Percentiles rank a stretch among this genome's conserved stretches.
Evolutionary conservation across 1,140 invertebrate species (phyloP).

Genomic region (Oppia nitens): DNA sequence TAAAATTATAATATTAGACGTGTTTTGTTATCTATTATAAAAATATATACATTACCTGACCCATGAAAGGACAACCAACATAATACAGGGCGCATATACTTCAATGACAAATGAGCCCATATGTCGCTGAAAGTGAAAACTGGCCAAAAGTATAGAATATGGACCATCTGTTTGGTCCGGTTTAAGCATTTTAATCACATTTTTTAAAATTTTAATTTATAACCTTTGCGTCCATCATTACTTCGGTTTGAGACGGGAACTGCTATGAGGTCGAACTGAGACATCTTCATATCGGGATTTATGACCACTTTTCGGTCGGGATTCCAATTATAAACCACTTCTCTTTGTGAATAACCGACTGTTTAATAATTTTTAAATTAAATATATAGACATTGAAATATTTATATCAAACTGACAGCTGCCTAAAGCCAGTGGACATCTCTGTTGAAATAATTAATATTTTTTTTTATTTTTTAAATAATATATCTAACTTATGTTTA

Average conservation of each 20-base stretch:
- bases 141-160: constrained; percentile 31
- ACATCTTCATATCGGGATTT: constrained; percentile 68
- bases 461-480: not conserved
- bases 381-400: not conserved
- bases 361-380: not conserved
- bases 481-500: constrained; percentile 2
- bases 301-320: constrained; percentile 61
- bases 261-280: constrained; percentile 76
- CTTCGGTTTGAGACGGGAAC: constrained; percentile 48
- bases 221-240: not conserved
- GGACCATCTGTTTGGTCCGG: constrained; percentile 19
- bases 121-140: constrained; percentile 35
- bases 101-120: constrained; percentile 39
- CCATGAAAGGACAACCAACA: constrained; percentile 87
- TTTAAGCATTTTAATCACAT: not conserved
- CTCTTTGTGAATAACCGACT: constrained; percentile 79
- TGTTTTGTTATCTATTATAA: not conserved
- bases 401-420: constrained; percentile 58
- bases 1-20: too few relatives aligned
- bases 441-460: constrained; percentile 17
- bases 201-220: not conserved
- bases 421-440: constrained; percentile 75
- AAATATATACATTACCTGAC: constrained; percentile 32
- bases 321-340: constrained; percentile 80
- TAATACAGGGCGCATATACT: constrained; percentile 57